Evolutionary conservation across 2,888 invertebrate genomes (phyloP), one percentile per base, ranked within the genome.

Genomic region (Polylopha cassiicola): DNA sequence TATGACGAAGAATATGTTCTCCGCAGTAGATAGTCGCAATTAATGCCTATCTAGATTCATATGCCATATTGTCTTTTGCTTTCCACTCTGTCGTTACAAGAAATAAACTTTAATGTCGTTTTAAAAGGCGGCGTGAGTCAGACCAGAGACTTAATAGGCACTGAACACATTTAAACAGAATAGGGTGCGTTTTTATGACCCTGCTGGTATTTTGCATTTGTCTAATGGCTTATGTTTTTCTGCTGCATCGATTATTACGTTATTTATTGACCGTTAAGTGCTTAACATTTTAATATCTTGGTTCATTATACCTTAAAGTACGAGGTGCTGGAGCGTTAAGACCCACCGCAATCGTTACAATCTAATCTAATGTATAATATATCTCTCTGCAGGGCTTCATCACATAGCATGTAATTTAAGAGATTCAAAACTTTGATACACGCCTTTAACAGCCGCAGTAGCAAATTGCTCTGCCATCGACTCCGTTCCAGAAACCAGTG

Each of bases 71-170:
- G n/a, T n/a, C n/a, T n/a, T n/a, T n/a, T n/a, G n/a, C n/a, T n/a
- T n/a, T n/a, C n/a, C n/a, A n/a, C n/a, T n/a, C 24, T 20, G 24
- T n/a, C 26, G 39, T 29, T 39, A 30, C 29, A 24, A n/a, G n/a
- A n/a, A n/a, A n/a, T n/a, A n/a, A n/a, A n/a, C 13, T 21, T 29
- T 41, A 36, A 41, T 41, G 36, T 16, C 41, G 10, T 30, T 41
- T 41, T 36, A 41, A 41, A 41, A 41, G 36, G 34, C 34, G 30
- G 10, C 30, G 34, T 41, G 41, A 41, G 10, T 41, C 41, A 41
- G 41, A n/a, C 13, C 21, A 9, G 9, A 20, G n/a, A 26, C 39
- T 26, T 36, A 30, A 34, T 34, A 26, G 30, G 24, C n/a, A n/a
- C 16, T 29, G 36, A 34, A 34, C 24, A 32, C 13, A 32, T 32